Evolutionary conservation across 2,113 vertebrate species (phyloP), one percentile per base, ranked within the genome.

Genomic region (Patagioenas fasciata): DNA sequence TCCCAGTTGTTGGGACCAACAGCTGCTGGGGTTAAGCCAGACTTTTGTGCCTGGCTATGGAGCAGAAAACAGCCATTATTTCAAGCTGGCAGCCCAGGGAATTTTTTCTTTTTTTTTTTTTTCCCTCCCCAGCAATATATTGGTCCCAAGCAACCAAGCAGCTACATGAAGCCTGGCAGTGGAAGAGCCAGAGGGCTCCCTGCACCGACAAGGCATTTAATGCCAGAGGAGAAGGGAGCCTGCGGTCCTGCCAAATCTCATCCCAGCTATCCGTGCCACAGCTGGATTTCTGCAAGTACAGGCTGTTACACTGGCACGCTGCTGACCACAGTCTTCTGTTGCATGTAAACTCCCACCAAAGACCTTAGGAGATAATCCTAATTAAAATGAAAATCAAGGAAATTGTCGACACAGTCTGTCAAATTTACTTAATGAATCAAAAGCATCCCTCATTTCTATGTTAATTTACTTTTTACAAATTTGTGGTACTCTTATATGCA

Each of bases 371-470:
- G 92, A 96, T 81, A 96, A 95, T 96, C 93, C 96, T 95, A 94
- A 97, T 94, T 96, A 97, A 96, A 96, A 94, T 57, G 28, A 97
- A 94, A 96, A 96, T 93, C 93, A 95, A 93, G 90, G 77, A 97
- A 96, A 94, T 93, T n/a, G n/a, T n/a, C n/a, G 85, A 94, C 92
- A 97, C 83, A 96, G 95, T 94, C 95, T 89, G 88, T 94, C 96
- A 95, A 90, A 95, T 95, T 90, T 93, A 84, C 90, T 97, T 93
- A 93, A 96, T 92, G 88, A 96, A 95, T 95, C 93, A 95, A 96
- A 96, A 96, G 90, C 93, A 87, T 96, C 83, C 73, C 93, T 96
- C 73, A 91, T 96, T 96, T 95, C 90, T 96, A 89, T 85, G 93
- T 84, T 96, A 96, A 96, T 91, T 92, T 90, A 91, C 96, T 92